Evolutionary conservation across 2,797 vertebrate species (phyloP).

Genomic region (Gallinago stenura): DNA sequence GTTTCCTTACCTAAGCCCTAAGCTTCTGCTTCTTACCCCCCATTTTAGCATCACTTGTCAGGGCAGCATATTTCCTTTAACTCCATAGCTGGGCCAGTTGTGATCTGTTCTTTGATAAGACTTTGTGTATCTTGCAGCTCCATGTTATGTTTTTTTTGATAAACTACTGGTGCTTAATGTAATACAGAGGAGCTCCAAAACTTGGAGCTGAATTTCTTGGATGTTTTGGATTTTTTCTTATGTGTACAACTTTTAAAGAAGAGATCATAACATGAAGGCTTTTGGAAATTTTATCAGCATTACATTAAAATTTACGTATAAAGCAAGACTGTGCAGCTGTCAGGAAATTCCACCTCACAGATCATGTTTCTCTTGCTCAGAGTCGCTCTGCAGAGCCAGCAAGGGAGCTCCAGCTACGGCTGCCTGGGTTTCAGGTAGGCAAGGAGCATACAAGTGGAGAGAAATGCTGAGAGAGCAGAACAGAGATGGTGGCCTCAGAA

Average conservation of each 20-base stretch:
- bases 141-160: fast-evolving
- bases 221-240: background rate
- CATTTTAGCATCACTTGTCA: background rate
- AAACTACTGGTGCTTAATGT: background rate
- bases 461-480: background rate
- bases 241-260: background rate
- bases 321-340: background rate
- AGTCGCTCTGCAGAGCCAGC: background rate
- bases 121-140: background rate
- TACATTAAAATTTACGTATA: background rate
- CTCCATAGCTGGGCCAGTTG: background rate
- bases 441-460: background rate
- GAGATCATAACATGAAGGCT: background rate
- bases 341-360: slow-evolving; percentile 4
- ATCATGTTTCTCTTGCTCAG: background rate
- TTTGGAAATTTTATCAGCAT: background rate
- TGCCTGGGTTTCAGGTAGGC: background rate
- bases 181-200: background rate
- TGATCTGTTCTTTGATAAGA: background rate
- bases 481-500: background rate
- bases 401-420: fast-evolving
- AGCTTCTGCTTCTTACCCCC: background rate
- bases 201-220: background rate
- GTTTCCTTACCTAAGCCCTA: background rate
- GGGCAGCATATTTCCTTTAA: background rate